Conservation (phyloP, 2,797 vertebrate genomes). For the Channa striata region DNA sequence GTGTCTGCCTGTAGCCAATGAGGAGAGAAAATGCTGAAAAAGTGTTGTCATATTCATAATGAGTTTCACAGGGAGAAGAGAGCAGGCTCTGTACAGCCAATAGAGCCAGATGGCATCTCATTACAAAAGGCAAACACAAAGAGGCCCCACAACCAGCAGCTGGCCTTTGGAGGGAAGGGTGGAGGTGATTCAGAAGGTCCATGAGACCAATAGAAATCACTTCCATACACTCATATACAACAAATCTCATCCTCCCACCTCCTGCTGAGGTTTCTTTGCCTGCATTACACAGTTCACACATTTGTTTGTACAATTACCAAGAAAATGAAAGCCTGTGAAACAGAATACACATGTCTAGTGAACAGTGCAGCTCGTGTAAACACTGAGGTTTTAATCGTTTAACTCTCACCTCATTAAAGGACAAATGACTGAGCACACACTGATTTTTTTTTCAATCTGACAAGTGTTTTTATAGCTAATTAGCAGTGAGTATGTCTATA, state of each 20-base stretch:
- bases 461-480: slow-evolving; percentile 2
- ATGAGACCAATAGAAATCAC: slow-evolving; percentile 45
- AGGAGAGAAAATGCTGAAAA: slow-evolving; percentile 45
- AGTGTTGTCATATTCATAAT: slow-evolving; percentile 72
- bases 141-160: slow-evolving; percentile 75
- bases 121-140: slow-evolving; percentile 83
- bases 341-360: neutral
- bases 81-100: slow-evolving; percentile 64
- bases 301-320: slow-evolving; percentile 13
- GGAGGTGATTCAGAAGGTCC: slow-evolving; percentile 49
- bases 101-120: slow-evolving; percentile 81
- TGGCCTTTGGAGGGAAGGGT: slow-evolving; percentile 63
- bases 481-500: neutral
- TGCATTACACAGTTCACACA: slow-evolving; percentile 5
- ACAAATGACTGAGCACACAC: neutral
- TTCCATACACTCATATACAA: slow-evolving; percentile 33
- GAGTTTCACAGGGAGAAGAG: slow-evolving; percentile 59
- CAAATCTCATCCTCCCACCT: slow-evolving; percentile 16
- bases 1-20: slow-evolving; percentile 62
- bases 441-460: neutral
- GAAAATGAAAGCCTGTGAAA: slow-evolving; percentile 5
- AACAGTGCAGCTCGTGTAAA: neutral
- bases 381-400: neutral
- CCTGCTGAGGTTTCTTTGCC: slow-evolving; percentile 14
- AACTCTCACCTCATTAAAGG: neutral